Evolutionary conservation across 2,888 invertebrate genomes (phyloP).

Genomic region (Sphinx pinastri): DNA sequence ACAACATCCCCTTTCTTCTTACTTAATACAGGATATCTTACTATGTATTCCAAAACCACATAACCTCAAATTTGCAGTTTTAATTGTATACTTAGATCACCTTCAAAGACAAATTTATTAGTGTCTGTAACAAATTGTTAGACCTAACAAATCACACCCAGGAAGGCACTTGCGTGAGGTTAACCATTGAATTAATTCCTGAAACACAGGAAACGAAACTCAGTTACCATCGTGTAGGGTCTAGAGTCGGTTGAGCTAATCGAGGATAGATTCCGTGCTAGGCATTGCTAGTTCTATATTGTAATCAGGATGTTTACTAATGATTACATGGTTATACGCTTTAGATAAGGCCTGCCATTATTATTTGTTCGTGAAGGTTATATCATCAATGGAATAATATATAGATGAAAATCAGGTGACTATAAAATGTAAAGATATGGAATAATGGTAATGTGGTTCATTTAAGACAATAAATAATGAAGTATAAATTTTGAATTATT

Average conservation of each 20-base stretch:
- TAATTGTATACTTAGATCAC: conserved; percentile 17
- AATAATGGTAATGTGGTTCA: not conserved
- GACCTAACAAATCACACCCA: conserved; percentile 60
- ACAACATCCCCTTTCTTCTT: too few relatives aligned
- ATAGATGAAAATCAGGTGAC: not conserved
- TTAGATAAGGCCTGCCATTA: conserved; percentile 46
- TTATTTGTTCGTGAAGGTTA: conserved; percentile 37
- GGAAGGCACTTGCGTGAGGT: conserved; percentile 59
- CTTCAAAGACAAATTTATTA: conserved; percentile 44
- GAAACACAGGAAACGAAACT: conserved; percentile 39
- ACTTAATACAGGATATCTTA: too few relatives aligned
- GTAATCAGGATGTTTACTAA: conserved; percentile 56
- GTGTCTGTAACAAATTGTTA: conserved; percentile 46
- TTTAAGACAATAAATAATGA: too few relatives aligned
- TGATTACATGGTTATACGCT: conserved; percentile 49
- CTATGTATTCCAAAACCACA: not conserved
- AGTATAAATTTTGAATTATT: too few relatives aligned
- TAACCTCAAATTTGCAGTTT: conserved; percentile 10
- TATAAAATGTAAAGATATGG: not conserved
- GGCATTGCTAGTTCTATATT: conserved; percentile 46
- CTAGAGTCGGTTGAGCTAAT: conserved; percentile 22
- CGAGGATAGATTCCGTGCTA: conserved; percentile 12
- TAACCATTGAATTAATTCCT: conserved; percentile 50
- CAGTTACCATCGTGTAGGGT: conserved; percentile 37
- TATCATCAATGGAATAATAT: not conserved